phyloP scores from a whole-genome alignment of 2,888 invertebrate species.

The Amphipyra tragopoginis region DNA sequence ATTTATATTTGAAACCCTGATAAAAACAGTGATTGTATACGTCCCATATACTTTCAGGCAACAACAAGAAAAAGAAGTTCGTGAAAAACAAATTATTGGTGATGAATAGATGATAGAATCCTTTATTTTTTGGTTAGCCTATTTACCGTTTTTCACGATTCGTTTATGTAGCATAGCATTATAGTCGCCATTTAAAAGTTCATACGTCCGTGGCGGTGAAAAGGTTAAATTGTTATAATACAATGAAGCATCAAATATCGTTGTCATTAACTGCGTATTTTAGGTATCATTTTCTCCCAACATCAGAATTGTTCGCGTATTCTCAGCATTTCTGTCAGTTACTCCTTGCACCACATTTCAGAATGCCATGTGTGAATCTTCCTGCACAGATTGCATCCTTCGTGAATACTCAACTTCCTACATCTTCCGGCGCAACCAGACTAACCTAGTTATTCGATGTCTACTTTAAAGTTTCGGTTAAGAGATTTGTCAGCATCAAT shows the following conservation, averaged over 20 bases:
- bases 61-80: too few relatives aligned
- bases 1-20: too few relatives aligned
- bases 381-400: conserved; percentile 11
- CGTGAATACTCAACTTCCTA: conserved; percentile 1
- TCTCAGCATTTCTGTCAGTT: conserved; percentile 20
- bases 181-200: not conserved
- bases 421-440: not conserved
- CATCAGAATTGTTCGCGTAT: conserved; percentile 52
- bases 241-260: not conserved
- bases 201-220: conserved; percentile 45
- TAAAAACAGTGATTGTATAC: too few relatives aligned
- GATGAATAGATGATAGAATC: not conserved
- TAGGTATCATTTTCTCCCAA: conserved; percentile 46
- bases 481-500: too few relatives aligned
- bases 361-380: conserved; percentile 33
- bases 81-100: not conserved
- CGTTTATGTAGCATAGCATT: not conserved
- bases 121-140: too few relatives aligned
- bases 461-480: too few relatives aligned
- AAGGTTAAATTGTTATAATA: conserved; percentile 8
- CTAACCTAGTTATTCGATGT: too few relatives aligned
- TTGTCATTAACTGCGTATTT: conserved; percentile 6
- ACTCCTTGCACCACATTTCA: conserved; percentile 24
- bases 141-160: not conserved
- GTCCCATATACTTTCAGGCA: too few relatives aligned